A percentile compares a stretch with the other conserved stretches of the same genome.
Conservation (phyloP, 2,888 invertebrate species). For the Gibbula magus region DNA sequence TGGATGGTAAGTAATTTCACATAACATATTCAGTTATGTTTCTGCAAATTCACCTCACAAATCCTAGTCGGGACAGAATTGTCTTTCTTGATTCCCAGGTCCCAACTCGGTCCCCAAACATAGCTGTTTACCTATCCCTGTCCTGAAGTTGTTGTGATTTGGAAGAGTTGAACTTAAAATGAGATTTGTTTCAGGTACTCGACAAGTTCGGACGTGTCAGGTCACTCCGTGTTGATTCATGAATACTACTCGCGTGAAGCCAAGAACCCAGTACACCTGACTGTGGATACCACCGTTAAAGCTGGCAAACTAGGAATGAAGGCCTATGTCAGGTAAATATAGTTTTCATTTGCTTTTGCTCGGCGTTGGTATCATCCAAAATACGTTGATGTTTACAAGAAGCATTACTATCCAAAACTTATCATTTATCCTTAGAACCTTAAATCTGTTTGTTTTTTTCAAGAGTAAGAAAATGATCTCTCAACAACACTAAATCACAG, state of each 20-base stretch:
- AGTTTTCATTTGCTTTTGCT: no score
- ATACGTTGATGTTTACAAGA: no score
- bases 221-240: constrained; percentile 97
- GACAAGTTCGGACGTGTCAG: constrained; percentile 97
- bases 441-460: no score
- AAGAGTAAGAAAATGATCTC: no score
- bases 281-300: constrained; percentile 92
- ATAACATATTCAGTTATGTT: not conserved
- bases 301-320: constrained; percentile 94
- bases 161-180: not conserved
- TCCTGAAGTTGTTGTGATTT: not conserved
- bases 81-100: no score
- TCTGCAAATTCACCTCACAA: not conserved
- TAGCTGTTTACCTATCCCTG: no score
- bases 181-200: constrained; percentile 80
- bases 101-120: no score
- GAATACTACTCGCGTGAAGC: constrained; percentile 95
- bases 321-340: constrained; percentile 85
- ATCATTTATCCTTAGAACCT: no score
- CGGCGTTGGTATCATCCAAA: no score
- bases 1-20: constrained; percentile 86
- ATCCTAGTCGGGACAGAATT: not conserved
- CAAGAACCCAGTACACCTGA: constrained; percentile 94
- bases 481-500: no score
- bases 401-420: no score